These are phyloP conservation scores for Eumerus sabulonum DNA, from an alignment of 2,888 invertebrate species.

Conservation along the genomic window DNA sequence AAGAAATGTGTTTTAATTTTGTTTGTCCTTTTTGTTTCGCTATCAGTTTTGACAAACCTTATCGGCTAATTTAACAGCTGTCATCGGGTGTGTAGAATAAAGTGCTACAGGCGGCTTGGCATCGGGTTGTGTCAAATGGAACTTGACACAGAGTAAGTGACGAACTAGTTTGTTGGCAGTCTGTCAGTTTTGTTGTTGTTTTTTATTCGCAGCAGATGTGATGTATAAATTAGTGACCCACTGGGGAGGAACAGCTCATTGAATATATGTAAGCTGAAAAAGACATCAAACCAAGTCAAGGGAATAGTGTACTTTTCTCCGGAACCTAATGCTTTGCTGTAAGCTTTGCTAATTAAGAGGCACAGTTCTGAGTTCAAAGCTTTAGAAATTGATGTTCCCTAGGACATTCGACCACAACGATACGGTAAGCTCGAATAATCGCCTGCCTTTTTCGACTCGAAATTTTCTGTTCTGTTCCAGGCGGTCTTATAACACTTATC, in stretches of 20 bases:
- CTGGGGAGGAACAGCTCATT: neutral
- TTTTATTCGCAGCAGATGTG: constrained; percentile 1
- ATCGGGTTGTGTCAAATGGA: constrained; percentile 40
- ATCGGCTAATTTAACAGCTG: constrained; percentile 67
- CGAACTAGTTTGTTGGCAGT: constrained; percentile 19
- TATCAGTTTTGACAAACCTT: constrained; percentile 62
- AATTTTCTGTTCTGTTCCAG: no score
- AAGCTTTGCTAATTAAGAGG: no score
- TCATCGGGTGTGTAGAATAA: constrained; percentile 44
- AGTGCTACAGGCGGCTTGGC: constrained; percentile 28
- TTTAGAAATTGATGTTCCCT: no score
- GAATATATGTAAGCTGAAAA: neutral
- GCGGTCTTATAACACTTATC: no score
- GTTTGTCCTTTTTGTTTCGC: constrained; percentile 42
- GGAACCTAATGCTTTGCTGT: no score
- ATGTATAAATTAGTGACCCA: constrained; percentile 41
- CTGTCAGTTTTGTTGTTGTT: neutral
- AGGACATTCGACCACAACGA: no score
- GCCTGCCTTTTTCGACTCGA: no score
- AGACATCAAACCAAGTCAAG: no score
- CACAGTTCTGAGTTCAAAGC: no score
- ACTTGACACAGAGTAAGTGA: constrained; percentile 47
- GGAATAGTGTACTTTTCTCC: no score
- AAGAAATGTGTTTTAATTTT: constrained; percentile 13
- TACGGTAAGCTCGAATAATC: no score